Evolutionary conservation across 2,888 invertebrate genomes (phyloP), one percentile per base, ranked within the genome.

Genomic region (Molanna angustata): DNA sequence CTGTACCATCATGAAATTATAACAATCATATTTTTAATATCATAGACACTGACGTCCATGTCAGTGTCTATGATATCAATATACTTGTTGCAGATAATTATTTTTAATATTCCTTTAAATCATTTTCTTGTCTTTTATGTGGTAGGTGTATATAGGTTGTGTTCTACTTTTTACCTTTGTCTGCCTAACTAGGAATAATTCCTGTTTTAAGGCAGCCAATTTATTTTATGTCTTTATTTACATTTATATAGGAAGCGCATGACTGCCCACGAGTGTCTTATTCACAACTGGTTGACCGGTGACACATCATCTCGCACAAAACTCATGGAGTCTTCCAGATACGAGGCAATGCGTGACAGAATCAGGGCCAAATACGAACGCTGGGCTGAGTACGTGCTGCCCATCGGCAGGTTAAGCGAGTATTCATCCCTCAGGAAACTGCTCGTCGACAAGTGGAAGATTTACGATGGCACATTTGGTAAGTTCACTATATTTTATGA

Each of bases 231-330:
- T 33, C 3, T 16, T 4, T 14, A 7, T 14, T 4, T n/a, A 14
- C 14, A 33, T 14, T 33, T 33, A 4, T 33, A 14, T 33, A 92
- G 91, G 66, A 93, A 95, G 71, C 90, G 99, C 65, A 86, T 99
- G 90, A 99, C 95, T 1, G 95, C 98, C 0, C 96, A 98, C 77
- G 98, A 99, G 74, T 95, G 97, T 67, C 73, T 99, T 31, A 74
- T 93, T 51, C 99, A 99, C 78, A 79, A 90, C 35, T 99, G 99
- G 99, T 75, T 99, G 62, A 88, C 88, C 49, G 94, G 94, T 35
- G 92, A 91, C 67, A 88, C 89, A 58, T 85, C 86, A 33, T 79
- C 76, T 2, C 79, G 87, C 65, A 90, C 87, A 0, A 80, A 84
- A 58, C 80, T 81, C 59, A 96, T 99, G 66, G 88, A 90, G 48